These are phyloP conservation scores for Synaphobranchus kaupii DNA, from an alignment of 2,797 vertebrate species.

Conservation along the genomic window DNA sequence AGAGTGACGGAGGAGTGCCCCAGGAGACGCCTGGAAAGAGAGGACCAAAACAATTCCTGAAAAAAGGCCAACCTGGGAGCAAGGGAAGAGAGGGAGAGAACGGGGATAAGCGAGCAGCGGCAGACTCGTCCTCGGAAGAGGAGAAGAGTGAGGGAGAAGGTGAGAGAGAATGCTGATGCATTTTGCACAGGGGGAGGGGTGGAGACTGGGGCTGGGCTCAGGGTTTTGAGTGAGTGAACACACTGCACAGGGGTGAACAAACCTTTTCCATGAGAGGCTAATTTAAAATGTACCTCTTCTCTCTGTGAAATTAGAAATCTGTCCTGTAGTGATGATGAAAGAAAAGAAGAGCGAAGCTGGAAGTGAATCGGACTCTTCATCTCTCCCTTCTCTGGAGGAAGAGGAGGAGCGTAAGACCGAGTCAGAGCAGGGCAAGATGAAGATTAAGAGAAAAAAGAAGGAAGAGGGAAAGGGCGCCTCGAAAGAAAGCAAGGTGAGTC, in stretches of 20 bases:
- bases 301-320: background rate
- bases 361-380: slow-evolving; percentile 68
- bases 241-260: background rate
- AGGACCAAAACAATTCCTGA: background rate
- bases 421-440: slow-evolving; percentile 39
- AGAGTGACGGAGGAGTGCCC: slow-evolving; percentile 13
- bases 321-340: slow-evolving; percentile 37
- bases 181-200: background rate
- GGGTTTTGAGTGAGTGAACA: background rate
- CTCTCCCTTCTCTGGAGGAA: slow-evolving; percentile 66
- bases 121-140: slow-evolving; percentile 27
- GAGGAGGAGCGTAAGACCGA: slow-evolving; percentile 35
- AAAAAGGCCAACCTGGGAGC: background rate
- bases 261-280: background rate
- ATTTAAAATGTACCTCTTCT: background rate
- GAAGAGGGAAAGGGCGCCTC: slow-evolving; percentile 23
- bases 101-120: background rate
- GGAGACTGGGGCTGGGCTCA: too few species aligned
- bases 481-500: slow-evolving; percentile 54
- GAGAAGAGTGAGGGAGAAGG: slow-evolving; percentile 24
- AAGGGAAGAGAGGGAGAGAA: slow-evolving; percentile 6
- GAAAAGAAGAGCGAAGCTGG: slow-evolving; percentile 36
- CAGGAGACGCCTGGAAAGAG: background rate
- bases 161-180: background rate
- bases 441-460: slow-evolving; percentile 45